Percentiles rank a stretch among this genome's conserved stretches.
phyloP scores from a whole-genome alignment of 1,140 invertebrate genomes.

The Eriosoma lanigerum region DNA sequence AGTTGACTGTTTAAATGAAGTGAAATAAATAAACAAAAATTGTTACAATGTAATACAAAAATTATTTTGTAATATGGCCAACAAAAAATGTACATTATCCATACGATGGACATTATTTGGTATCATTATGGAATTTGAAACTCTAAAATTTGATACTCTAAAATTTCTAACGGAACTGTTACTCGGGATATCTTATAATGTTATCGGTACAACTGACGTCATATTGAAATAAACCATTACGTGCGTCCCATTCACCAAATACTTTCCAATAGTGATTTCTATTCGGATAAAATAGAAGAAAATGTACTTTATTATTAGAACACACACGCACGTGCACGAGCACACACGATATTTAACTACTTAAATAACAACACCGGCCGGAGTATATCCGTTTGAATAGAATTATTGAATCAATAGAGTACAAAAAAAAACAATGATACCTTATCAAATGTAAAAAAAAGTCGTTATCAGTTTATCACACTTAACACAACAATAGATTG shows the following conservation, averaged over 20 bases:
- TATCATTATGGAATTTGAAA: not conserved
- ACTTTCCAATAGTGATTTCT: conserved; percentile 26
- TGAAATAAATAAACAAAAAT: no score
- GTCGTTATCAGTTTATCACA: not conserved
- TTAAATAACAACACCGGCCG: not conserved
- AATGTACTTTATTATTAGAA: not conserved
- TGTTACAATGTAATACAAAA: no score
- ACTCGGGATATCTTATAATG: not conserved
- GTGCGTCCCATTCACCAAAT: not conserved
- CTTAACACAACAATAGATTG: not conserved
- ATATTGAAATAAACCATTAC: not conserved
- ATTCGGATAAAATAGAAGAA: conserved; percentile 18
- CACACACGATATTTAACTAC: not conserved
- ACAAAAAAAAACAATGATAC: not conserved
- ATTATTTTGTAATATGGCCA: no score
- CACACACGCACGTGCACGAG: not conserved
- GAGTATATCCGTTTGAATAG: not conserved
- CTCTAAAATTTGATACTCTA: not conserved
- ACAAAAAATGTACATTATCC: no score
- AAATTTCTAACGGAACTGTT: not conserved
- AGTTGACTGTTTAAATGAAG: no score
- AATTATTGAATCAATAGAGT: not conserved
- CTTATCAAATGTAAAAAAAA: not conserved
- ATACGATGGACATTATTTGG: not conserved
- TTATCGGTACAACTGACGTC: not conserved